A percentile compares a stretch with the other conserved stretches of the same genome.
Evolutionary conservation across 1,140 invertebrate species (phyloP).

Genomic region (Leucophenga varia): DNA sequence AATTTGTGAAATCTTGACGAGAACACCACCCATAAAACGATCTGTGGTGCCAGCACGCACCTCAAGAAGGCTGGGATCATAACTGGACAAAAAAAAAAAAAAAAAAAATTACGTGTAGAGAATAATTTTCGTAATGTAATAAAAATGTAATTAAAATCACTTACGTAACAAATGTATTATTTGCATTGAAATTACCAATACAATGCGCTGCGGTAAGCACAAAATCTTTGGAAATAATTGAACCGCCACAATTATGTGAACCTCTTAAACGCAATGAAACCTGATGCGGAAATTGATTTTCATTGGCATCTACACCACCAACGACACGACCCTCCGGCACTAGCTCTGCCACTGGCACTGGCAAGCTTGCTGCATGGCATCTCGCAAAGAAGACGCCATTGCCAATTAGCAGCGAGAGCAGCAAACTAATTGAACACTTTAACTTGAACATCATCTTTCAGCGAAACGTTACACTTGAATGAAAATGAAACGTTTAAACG

Average conservation of each 20-base stretch:
- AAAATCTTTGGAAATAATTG: constrained; percentile 58
- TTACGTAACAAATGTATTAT: constrained; percentile 12
- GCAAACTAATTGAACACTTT: background rate
- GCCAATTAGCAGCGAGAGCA: background rate
- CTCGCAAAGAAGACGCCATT: background rate
- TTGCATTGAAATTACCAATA: constrained; percentile 6
- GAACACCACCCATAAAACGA: constrained; percentile 21
- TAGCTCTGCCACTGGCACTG: background rate
- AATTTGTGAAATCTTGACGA: constrained; percentile 19
- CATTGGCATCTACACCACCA: constrained; percentile 55
- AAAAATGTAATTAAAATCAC: background rate
- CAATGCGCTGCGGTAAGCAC: constrained; percentile 65
- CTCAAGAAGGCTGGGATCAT: constrained; percentile 6
- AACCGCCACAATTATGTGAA: constrained; percentile 61
- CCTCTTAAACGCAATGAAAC: constrained; percentile 53
- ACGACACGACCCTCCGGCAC: constrained; percentile 48
- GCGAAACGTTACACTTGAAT: background rate
- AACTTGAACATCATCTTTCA: background rate
- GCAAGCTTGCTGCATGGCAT: background rate
- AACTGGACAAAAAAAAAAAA: constrained; percentile 3
- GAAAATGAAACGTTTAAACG: background rate
- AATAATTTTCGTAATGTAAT: background rate
- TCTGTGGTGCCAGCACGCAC: constrained; percentile 30
- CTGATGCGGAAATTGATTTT: constrained; percentile 58
- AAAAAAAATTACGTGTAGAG: too few species aligned